Base-by-base conservation (phyloP, 2,113 vertebrate genomes). In the Pungitius pungitius region DNA sequence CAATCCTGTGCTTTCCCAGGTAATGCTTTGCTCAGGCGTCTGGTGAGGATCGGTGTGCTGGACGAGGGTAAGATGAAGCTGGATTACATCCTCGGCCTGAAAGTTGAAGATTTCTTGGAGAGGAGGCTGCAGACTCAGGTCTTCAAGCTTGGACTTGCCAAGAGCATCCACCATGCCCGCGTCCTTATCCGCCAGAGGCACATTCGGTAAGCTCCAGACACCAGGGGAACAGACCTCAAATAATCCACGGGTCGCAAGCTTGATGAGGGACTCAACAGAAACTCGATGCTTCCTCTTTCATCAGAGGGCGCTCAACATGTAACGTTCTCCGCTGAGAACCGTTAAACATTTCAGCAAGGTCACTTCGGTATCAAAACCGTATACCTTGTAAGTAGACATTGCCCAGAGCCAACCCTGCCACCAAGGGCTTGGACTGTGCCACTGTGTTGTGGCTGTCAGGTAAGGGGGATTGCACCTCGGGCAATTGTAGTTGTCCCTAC, bases 31-130 rank as follows among this genome's bases (percentile, higher is more conserved):
- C 92, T 98, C 76, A 94, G 96, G 43, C 93, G 96, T 67, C 92
- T 97, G 27, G 96, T 97, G 84, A 95, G 96, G 12, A 96, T 97
- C 0, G 96, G 96, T 40, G 96, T 97, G 86, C 91, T 97, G 60
- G 96, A 97, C 2, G 96, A 97, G 90, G 95, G 95, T 73, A 97
- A 97, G 90, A 97, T 97, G 96, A 97, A 97, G 89, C 94, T 97
- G 40, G 96, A 97, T 95, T 97, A 97, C 87, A 96, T 98, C 84
- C 88, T 97, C 85, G 96, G 96, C 63, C 91, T 98, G 84, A 97
- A 97, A 87, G 96, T 98, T 0, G 96, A 98, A 75, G 96, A 98
- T 37, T 98, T 98, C 83, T 77, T 98, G 88, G 96, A 98, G 90
- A 92, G 96, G 49, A 94, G 96, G 75, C 92, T 97, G 73, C 96